Percentiles rank a stretch among this genome's conserved stretches.
These are phyloP conservation scores for Papilio glaucus DNA, from an alignment of 1,140 invertebrate genomes.

Conservation along the genomic window DNA sequence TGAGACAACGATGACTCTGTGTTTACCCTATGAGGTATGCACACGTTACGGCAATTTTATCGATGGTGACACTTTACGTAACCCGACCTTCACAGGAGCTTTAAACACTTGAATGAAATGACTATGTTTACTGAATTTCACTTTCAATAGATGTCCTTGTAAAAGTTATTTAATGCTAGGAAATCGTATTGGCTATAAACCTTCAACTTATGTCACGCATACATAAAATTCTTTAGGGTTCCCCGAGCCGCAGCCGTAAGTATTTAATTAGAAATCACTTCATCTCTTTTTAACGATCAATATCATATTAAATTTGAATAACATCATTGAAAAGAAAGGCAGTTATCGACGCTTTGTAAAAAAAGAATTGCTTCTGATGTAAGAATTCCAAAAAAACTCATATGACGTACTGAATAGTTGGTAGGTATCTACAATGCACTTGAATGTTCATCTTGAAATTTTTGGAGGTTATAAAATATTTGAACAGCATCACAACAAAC, in stretches of 20 bases:
- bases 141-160: neutral
- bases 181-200: neutral
- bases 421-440: too few relatives aligned
- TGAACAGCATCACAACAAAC: too few relatives aligned
- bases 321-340: neutral
- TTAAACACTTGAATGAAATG: slow-evolving; percentile 18
- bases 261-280: neutral
- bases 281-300: neutral
- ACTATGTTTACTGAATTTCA: neutral
- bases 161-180: neutral
- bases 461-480: too few relatives aligned
- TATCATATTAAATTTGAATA: neutral
- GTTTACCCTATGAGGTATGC: slow-evolving; percentile 9
- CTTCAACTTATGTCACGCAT: slow-evolving; percentile 2
- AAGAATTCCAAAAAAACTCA: too few relatives aligned
- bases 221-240: neutral
- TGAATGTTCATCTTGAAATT: too few relatives aligned
- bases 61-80: slow-evolving; percentile 14
- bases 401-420: too few relatives aligned
- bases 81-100: neutral
- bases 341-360: neutral
- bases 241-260: neutral
- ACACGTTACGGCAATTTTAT: slow-evolving; percentile 5
- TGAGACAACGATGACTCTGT: slow-evolving; percentile 8
- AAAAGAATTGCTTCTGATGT: neutral